These are phyloP conservation scores for Chionodraco myersi DNA, from an alignment of 2,113 vertebrate genomes.

Conservation along the genomic window DNA sequence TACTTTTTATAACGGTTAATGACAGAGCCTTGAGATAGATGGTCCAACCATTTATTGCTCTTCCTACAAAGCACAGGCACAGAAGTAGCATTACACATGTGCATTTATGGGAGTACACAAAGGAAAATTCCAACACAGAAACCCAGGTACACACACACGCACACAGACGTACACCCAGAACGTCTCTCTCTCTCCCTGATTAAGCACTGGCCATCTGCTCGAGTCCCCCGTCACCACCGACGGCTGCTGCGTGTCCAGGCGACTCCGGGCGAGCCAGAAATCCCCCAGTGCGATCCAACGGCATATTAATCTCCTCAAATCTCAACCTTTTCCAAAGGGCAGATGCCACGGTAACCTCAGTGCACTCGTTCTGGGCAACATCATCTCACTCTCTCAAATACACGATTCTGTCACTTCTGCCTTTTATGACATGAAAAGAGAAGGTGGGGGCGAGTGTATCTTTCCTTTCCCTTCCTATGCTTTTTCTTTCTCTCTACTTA, in stretches of 20 bases:
- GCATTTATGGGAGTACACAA: background rate
- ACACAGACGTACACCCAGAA: constrained; percentile 14
- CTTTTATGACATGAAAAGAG: constrained; percentile 27
- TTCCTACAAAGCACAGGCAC: constrained; percentile 1
- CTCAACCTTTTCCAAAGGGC: constrained; percentile 72
- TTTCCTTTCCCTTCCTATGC: constrained; percentile 29
- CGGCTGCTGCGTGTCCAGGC: constrained; percentile 47
- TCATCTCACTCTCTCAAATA: constrained; percentile 44
- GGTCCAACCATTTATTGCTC: constrained; percentile 19
- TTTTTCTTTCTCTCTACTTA: constrained; percentile 56
- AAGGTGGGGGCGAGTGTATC: constrained; percentile 6
- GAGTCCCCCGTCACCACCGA: constrained; percentile 42
- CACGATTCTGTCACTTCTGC: constrained; percentile 50
- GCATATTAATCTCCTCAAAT: constrained; percentile 71
- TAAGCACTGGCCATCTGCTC: constrained; percentile 66
- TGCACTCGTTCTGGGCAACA: constrained; percentile 32
- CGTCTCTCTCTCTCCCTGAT: constrained; percentile 52
- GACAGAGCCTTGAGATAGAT: constrained; percentile 27
- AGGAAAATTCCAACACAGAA: constrained; percentile 19
- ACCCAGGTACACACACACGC: background rate
- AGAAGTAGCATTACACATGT: background rate
- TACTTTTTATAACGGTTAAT: constrained; percentile 15
- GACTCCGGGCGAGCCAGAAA: constrained; percentile 27
- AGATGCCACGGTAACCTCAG: constrained; percentile 48
- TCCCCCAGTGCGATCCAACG: constrained; percentile 52